A percentile compares a stretch with the other conserved stretches of the same genome.
Evolutionary conservation across 2,888 invertebrate genomes (phyloP).

Genomic region (Luffia ferchaultella): DNA sequence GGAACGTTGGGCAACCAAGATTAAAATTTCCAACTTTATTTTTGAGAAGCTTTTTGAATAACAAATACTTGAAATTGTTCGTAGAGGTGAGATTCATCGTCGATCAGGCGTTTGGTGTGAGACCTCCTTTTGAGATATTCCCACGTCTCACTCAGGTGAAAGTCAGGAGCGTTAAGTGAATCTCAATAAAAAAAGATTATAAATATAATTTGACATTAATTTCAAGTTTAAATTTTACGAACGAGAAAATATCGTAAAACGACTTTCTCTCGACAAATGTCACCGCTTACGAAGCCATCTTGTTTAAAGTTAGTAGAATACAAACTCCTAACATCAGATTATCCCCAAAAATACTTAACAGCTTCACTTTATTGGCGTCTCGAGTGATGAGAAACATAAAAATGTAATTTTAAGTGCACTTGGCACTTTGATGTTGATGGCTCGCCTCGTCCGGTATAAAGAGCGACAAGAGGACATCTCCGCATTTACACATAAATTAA

Average conservation of each 20-base stretch:
- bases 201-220: background rate
- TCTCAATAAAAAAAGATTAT: background rate
- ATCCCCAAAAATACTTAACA: background rate
- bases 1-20: no score
- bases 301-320: background rate
- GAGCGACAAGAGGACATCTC: background rate
- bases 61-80: no score
- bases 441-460: background rate
- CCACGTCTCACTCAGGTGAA: background rate
- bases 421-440: background rate
- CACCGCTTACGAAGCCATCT: background rate
- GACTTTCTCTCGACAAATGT: background rate
- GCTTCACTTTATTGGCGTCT: background rate
- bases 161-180: background rate
- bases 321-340: background rate
- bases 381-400: background rate
- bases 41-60: no score
- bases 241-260: background rate
- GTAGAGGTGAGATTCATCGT: no score
- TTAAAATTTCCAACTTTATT: no score
- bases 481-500: no score
- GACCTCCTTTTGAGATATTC: background rate
- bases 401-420: background rate
- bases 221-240: background rate
- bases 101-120: no score